Conservation (phyloP, 37 sponge, comb jelly and placozoan genomes). For the Diacarnus erythraeanus region DNA sequence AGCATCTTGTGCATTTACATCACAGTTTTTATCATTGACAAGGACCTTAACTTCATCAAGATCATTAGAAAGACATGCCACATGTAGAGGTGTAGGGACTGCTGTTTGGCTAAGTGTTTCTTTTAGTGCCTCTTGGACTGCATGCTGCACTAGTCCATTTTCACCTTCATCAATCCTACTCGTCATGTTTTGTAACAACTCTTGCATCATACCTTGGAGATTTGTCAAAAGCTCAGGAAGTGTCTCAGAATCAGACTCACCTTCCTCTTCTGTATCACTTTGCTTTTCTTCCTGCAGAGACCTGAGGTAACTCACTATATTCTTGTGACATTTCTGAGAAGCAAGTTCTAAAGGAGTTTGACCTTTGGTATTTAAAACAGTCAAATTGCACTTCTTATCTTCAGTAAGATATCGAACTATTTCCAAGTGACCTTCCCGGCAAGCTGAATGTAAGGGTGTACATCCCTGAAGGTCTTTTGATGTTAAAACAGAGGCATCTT, state of each 20-base stretch:
- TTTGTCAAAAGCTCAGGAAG: neutral
- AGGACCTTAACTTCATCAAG: constrained; percentile 21
- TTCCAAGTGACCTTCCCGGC: neutral
- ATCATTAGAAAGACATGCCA: constrained; percentile 27
- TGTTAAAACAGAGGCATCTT: neutral
- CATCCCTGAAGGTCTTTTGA: neutral
- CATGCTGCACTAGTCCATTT: neutral
- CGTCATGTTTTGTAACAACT: neutral
- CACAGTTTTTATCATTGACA: constrained; percentile 3
- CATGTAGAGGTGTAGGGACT: constrained; percentile 9
- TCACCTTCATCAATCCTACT: constrained; percentile 25
- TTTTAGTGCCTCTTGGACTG: neutral
- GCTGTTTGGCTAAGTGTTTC: neutral
- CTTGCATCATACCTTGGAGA: neutral
- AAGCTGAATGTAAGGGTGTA: constrained; percentile 25
- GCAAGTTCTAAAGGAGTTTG: constrained; percentile 9
- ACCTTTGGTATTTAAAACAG: constrained; percentile 6
- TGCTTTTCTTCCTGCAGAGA: neutral
- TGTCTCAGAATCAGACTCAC: neutral
- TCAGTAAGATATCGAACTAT: constrained; percentile 9
- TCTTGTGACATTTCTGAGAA: neutral
- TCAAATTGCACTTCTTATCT: neutral
- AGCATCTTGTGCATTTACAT: constrained; percentile 32
- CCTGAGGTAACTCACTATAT: constrained; percentile 3
- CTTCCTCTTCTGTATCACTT: neutral